These are phyloP conservation scores for Drosophila anomalata DNA, from an alignment of 2,888 invertebrate species.

Conservation along the genomic window DNA sequence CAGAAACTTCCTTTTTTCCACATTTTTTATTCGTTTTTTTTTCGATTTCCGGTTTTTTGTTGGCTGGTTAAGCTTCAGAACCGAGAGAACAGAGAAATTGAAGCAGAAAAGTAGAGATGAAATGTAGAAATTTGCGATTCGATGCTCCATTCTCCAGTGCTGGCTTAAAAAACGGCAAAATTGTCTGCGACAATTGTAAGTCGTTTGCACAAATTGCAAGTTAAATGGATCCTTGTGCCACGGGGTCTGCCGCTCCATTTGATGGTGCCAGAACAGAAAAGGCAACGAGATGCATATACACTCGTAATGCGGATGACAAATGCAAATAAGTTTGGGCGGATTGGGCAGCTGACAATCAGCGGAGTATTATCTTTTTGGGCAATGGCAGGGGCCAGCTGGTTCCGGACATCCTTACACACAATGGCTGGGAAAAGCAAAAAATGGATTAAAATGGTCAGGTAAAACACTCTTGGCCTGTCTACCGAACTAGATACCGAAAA, in stretches of 20 bases:
- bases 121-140: conserved; percentile 39
- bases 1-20: neutral
- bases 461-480: conserved; percentile 1
- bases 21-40: neutral
- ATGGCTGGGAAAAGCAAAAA: conserved; percentile 1
- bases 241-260: conserved; percentile 35
- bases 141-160: conserved; percentile 20
- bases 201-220: conserved; percentile 62
- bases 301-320: conserved; percentile 34
- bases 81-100: conserved; percentile 12
- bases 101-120: conserved; percentile 14
- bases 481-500: conserved; percentile 9
- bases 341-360: conserved; percentile 29
- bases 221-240: conserved; percentile 57
- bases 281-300: conserved; percentile 3
- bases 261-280: conserved; percentile 13
- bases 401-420: neutral
- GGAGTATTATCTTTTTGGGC: conserved; percentile 31
- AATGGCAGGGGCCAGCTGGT: conserved; percentile 14
- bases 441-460: conserved; percentile 5
- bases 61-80: conserved; percentile 13
- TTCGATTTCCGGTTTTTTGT: conserved; percentile 15
- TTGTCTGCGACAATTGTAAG: conserved; percentile 52
- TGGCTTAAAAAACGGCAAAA: conserved; percentile 16
- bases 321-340: conserved; percentile 32